Conservation (phyloP, 2,888 invertebrate species). For the Noctua fimbriata region DNA sequence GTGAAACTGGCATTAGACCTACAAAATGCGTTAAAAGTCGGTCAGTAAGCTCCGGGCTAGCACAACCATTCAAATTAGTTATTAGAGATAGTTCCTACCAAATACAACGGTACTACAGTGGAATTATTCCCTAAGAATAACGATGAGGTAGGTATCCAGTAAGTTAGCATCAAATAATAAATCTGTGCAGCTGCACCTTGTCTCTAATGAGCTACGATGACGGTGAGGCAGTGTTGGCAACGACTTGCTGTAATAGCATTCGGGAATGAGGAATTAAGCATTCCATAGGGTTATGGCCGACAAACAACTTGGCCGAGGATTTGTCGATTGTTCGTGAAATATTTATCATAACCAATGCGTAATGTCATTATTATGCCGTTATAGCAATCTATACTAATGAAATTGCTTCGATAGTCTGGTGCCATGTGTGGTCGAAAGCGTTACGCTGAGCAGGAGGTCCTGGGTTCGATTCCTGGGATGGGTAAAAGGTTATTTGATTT, state of each 20-base stretch:
- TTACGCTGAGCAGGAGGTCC: background rate
- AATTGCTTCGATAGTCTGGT: background rate
- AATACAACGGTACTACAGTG: slow-evolving; percentile 13
- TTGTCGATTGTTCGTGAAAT: background rate
- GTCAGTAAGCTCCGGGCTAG: background rate
- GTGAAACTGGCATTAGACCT: background rate
- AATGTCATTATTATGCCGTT: background rate
- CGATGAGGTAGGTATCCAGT: slow-evolving; percentile 7
- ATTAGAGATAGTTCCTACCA: background rate
- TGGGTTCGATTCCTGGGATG: background rate
- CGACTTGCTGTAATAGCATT: slow-evolving; percentile 1
- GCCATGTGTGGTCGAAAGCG: background rate
- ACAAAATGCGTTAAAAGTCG: background rate
- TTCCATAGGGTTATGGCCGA: background rate
- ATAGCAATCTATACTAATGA: background rate
- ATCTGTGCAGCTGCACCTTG: slow-evolving; percentile 14
- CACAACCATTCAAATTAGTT: background rate
- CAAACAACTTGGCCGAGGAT: background rate
- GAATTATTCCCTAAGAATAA: slow-evolving; percentile 38
- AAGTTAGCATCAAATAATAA: slow-evolving; percentile 37
- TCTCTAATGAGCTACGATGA: slow-evolving; percentile 35
- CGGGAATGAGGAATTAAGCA: slow-evolving; percentile 15
- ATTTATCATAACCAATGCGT: background rate
- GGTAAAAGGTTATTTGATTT: background rate
- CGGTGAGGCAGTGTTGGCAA: slow-evolving; percentile 23